Conservation (phyloP, 2,888 invertebrate species). For the Nymphalis polychloros region DNA sequence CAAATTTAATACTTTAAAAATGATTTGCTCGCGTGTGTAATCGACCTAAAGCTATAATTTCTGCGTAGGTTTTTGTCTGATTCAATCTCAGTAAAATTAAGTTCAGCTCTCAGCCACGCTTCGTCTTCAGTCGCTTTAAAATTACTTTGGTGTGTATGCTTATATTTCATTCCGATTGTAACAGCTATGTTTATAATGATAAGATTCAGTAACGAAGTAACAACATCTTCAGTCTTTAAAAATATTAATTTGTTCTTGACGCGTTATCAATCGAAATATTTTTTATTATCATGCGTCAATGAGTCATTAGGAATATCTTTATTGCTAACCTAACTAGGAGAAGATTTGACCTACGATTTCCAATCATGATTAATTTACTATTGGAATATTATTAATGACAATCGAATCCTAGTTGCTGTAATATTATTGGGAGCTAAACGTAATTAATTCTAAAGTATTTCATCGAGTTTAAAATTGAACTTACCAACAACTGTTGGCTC, state of each 20-base stretch:
- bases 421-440: too few relatives aligned
- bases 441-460: too few relatives aligned
- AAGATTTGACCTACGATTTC: too few relatives aligned
- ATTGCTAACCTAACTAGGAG: too few relatives aligned
- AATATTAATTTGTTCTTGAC: background rate
- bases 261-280: too few relatives aligned
- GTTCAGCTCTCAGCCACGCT: background rate
- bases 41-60: slow-evolving; percentile 19
- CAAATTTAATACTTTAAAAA: background rate
- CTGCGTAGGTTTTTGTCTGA: slow-evolving; percentile 30
- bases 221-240: background rate
- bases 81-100: slow-evolving; percentile 22
- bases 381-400: background rate
- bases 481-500: slow-evolving; percentile 96
- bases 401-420: too few relatives aligned
- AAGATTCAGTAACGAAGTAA: background rate
- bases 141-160: slow-evolving; percentile 14
- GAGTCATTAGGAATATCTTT: too few relatives aligned
- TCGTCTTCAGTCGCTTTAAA: slow-evolving; percentile 6
- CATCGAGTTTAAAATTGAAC: slow-evolving; percentile 30
- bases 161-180: slow-evolving; percentile 2
- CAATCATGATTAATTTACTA: too few relatives aligned
- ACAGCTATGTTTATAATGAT: background rate
- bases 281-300: too few relatives aligned
- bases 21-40: background rate